Conservation (phyloP, 2,888 invertebrate genomes). For the Parelbella ahira region DNA sequence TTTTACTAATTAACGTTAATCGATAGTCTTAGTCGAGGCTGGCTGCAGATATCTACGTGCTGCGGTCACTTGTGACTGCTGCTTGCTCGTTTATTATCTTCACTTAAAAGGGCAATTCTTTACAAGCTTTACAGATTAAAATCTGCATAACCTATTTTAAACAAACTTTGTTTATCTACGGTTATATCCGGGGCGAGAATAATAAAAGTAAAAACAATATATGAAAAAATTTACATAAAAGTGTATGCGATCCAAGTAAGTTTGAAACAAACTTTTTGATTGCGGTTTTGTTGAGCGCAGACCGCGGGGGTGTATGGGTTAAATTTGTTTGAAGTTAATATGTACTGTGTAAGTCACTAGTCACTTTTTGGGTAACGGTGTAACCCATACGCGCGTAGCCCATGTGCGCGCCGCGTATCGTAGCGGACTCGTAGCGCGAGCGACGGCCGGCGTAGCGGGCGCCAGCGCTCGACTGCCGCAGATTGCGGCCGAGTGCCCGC, state of each 20-base stretch:
- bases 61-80: too few species aligned
- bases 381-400: slow-evolving; percentile 33
- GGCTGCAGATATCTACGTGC: too few species aligned
- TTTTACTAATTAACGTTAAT: too few species aligned
- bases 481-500: slow-evolving; percentile 37
- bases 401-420: slow-evolving; percentile 29
- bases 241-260: slow-evolving; percentile 11
- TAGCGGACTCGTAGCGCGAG: slow-evolving; percentile 40
- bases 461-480: slow-evolving; percentile 42
- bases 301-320: neutral
- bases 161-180: slow-evolving; percentile 1
- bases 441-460: slow-evolving; percentile 43
- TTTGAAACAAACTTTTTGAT: slow-evolving; percentile 21
- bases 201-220: slow-evolving; percentile 14
- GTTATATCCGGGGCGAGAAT: too few species aligned
- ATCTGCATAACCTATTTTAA: too few species aligned
- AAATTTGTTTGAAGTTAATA: neutral
- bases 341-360: slow-evolving; percentile 17
- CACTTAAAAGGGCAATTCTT: too few species aligned
- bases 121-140: too few species aligned
- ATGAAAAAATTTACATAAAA: slow-evolving; percentile 13
- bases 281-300: neutral
- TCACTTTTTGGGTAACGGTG: slow-evolving; percentile 12
- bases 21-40: too few species aligned
- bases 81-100: too few species aligned